These are phyloP conservation scores for Periparus ater DNA, from an alignment of 2,797 vertebrate genomes.

Conservation along the genomic window DNA sequence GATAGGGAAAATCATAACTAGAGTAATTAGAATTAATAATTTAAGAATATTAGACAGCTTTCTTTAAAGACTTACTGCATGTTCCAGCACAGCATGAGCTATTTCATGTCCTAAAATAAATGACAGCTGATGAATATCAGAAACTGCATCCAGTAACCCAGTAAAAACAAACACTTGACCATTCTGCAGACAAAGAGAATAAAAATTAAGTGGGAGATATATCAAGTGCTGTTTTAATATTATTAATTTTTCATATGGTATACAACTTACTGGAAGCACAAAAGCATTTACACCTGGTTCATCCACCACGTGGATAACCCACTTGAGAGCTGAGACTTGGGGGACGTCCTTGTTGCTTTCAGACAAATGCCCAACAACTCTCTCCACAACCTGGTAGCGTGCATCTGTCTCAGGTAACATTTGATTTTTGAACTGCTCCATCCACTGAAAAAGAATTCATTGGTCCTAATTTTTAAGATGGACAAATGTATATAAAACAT, in stretches of 20 bases:
- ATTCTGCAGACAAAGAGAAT: constrained; percentile 76
- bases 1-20: background rate
- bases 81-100: constrained; percentile 89
- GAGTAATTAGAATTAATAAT: background rate
- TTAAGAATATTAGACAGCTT: background rate
- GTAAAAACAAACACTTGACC: constrained; percentile 93
- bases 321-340: constrained; percentile 80
- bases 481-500: background rate
- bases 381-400: constrained; percentile 83
- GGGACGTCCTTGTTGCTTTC: constrained; percentile 89
- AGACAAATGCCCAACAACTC: constrained; percentile 80
- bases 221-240: background rate
- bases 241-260: background rate
- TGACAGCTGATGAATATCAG: constrained; percentile 88
- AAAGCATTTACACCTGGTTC: constrained; percentile 86
- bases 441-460: constrained; percentile 76
- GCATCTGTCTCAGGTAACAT: constrained; percentile 83
- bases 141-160: constrained; percentile 86
- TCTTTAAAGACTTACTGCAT: constrained; percentile 84
- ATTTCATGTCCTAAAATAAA: constrained; percentile 94
- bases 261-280: constrained; percentile 88
- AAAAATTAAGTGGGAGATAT: background rate
- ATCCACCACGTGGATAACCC: constrained; percentile 89
- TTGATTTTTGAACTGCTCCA: constrained; percentile 82
- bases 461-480: background rate